These are phyloP conservation scores for Phacellophora camtschatica DNA, from an alignment of 30 jellyfish, hydroid and myxozoan genomes.

Conservation along the genomic window DNA sequence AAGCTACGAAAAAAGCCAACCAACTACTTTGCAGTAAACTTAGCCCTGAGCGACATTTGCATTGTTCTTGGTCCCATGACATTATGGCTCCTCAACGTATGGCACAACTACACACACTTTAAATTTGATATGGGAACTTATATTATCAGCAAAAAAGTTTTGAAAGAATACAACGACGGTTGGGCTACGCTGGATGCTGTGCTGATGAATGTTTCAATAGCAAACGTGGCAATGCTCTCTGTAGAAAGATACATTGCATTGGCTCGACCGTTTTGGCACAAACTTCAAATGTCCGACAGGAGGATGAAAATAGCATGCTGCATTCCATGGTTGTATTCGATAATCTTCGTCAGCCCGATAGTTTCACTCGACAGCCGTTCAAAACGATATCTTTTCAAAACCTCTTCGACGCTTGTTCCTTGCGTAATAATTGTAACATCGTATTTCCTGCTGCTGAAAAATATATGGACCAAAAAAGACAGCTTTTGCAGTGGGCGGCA, in stretches of 20 bases:
- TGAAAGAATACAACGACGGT: neutral
- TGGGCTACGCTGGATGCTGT: slow-evolving; percentile 19
- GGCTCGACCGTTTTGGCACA: slow-evolving; percentile 12
- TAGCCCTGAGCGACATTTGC: slow-evolving; percentile 34
- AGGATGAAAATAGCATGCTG: slow-evolving; percentile 5
- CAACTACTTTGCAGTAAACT: slow-evolving; percentile 41
- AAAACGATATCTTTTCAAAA: slow-evolving; percentile 2
- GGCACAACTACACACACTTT: slow-evolving; percentile 27
- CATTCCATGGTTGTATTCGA: slow-evolving; percentile 8
- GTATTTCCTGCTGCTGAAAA: neutral
- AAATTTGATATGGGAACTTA: neutral
- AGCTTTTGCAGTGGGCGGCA: neutral
- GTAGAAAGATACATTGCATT: slow-evolving; percentile 34
- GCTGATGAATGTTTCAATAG: slow-evolving; percentile 4
- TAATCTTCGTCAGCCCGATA: neutral
- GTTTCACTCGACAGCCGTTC: neutral
- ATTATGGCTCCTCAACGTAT: slow-evolving; percentile 6
- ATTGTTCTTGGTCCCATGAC: slow-evolving; percentile 37
- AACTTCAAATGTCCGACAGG: neutral
- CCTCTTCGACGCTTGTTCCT: slow-evolving; percentile 5
- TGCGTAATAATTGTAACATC: slow-evolving; percentile 6
- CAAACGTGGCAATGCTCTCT: slow-evolving; percentile 20
- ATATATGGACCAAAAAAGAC: neutral
- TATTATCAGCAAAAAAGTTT: neutral
- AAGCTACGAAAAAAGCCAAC: neutral